Percentiles rank a stretch among this genome's conserved stretches.
Conservation (phyloP, 1,140 invertebrate genomes). For the Drosophila pandora region DNA sequence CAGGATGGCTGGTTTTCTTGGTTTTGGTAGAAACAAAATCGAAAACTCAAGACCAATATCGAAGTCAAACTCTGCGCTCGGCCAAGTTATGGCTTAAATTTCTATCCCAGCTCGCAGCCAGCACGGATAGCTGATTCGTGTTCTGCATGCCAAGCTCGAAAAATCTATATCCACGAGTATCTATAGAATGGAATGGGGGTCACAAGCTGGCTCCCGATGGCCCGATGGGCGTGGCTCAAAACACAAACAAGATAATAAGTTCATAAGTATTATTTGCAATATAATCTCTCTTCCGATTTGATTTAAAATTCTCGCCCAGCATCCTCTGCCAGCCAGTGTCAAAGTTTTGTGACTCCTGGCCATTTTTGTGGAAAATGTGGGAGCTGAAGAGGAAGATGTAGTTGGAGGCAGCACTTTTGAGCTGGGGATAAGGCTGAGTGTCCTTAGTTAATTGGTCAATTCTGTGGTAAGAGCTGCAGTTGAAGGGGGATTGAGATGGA, state of each 20-base stretch:
- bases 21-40: slow-evolving; percentile 45
- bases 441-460: slow-evolving; percentile 67
- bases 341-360: slow-evolving; percentile 57
- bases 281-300: slow-evolving; percentile 72
- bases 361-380: slow-evolving; percentile 11
- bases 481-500: slow-evolving; percentile 19
- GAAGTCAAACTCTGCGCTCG: slow-evolving; percentile 55
- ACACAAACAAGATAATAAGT: slow-evolving; percentile 82
- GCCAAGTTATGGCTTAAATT: slow-evolving; percentile 78
- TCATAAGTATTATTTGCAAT: slow-evolving; percentile 80
- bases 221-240: slow-evolving; percentile 41
- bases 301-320: slow-evolving; percentile 67
- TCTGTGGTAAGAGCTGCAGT: slow-evolving; percentile 43
- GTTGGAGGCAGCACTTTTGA: slow-evolving; percentile 16
- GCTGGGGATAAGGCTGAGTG: slow-evolving; percentile 53
- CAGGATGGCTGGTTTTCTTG: background rate
- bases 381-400: background rate
- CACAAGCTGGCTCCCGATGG: slow-evolving; percentile 14
- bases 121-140: slow-evolving; percentile 58
- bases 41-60: slow-evolving; percentile 70
- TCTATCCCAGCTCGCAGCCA: slow-evolving; percentile 69
- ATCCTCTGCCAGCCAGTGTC: slow-evolving; percentile 45
- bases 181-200: slow-evolving; percentile 25
- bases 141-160: slow-evolving; percentile 65
- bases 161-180: slow-evolving; percentile 10